Conservation (phyloP, 1,140 invertebrate genomes). For the Neuroterus valhalla region DNA sequence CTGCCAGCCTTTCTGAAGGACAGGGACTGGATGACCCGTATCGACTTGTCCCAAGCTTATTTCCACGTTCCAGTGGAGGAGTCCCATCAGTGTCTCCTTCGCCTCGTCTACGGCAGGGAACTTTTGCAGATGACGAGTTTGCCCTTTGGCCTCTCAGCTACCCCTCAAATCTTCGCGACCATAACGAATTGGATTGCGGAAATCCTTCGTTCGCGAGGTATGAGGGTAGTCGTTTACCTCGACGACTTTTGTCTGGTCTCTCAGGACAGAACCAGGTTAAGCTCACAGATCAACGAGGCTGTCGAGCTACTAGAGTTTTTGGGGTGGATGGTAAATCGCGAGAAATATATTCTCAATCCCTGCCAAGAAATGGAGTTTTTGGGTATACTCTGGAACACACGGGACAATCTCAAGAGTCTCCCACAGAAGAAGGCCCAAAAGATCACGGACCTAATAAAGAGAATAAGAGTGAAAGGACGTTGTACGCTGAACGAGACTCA, state of each 20-base stretch:
- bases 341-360: conserved; percentile 44
- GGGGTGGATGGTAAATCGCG: no score
- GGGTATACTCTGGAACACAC: conserved; percentile 45
- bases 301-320: no score
- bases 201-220: no score
- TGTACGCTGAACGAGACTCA: conserved; percentile 42
- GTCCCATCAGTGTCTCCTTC: conserved; percentile 55
- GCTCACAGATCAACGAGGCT: no score
- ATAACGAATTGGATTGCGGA: no score
- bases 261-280: no score
- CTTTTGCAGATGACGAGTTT: conserved; percentile 51
- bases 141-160: conserved; percentile 58
- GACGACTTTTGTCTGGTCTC: no score
- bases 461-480: background rate
- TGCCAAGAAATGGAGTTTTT: conserved; percentile 46
- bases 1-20: conserved; percentile 34
- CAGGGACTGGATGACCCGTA: conserved; percentile 57
- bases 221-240: no score
- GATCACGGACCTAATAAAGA: conserved; percentile 14
- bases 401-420: no score
- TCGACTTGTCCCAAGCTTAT: conserved; percentile 61
- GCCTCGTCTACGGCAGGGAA: conserved; percentile 52
- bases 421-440: no score
- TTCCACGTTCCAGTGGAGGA: conserved; percentile 56
- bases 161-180: no score